Evolutionary conservation across 2,888 invertebrate genomes (phyloP), one percentile per base, ranked within the genome.

Genomic region (Coronaproctus castanopsis): DNA sequence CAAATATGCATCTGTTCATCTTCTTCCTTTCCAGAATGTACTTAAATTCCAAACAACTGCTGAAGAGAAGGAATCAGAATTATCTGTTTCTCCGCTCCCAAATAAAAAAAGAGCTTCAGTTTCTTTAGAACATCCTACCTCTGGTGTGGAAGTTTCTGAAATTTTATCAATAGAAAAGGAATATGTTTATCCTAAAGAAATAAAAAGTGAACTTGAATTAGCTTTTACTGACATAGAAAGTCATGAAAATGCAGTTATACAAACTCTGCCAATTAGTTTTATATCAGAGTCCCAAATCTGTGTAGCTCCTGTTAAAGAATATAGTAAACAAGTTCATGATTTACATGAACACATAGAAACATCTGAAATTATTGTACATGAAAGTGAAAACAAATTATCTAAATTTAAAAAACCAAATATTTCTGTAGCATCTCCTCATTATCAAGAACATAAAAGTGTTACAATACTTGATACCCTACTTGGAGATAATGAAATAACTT

Each of bases 81-180:
- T 69, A 63, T 61, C 67, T 64, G 71, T 70, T 63, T 69, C 68
- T 54, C 70, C 71, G 60, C 69, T 70, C 62, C 69, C 72, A 18
- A 62, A 68, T 36, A 68, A 67, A 1, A 74, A 74, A 67, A 72
- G 64, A 57, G 77, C 76, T 3, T 70, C 70, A 52, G 57, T 75
- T 5, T 69, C 72, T 57, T 66, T 78, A 62, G 70, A 68, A 64
- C 69, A 69, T 61, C 68, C 67, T 22, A 69, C 67, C 58, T 69
- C 69, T 62, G 69, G 71, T 58, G 62, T 72, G 19, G 69, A 66
- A 8, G 66, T 72, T 8, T 67, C 67, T 21, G 69, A 74, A 66
- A 72, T 78, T 50, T 74, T 76, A 63, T 69, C 76, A 2, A 75
- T 74, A 54, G 78, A 81, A 62, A 76, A 75, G 66, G 83, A 82